Percentiles rank a stretch among this genome's conserved stretches.
Conservation (phyloP, 2,888 invertebrate species). For the Tetheella fluctuosa region DNA sequence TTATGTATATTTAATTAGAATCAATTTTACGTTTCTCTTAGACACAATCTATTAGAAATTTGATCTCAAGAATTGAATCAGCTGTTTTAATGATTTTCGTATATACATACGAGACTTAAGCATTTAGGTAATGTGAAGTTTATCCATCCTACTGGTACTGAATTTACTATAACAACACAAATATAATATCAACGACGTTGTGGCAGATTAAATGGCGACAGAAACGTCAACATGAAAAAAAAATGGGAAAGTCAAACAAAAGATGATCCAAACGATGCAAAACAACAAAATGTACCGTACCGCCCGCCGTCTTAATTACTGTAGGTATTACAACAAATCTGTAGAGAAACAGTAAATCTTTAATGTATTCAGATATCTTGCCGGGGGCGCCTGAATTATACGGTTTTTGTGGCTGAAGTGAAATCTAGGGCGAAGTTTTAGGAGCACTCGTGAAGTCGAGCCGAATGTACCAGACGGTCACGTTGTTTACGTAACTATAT, state of each 20-base stretch:
- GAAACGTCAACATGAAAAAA: not conserved
- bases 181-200: not conserved
- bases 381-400: not conserved
- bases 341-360: not conserved
- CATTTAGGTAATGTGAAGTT: too few species aligned
- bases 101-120: not conserved
- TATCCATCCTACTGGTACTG: too few species aligned
- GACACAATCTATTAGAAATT: not conserved
- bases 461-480: constrained; percentile 30
- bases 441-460: constrained; percentile 42
- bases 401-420: constrained; percentile 11
- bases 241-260: not conserved
- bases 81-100: not conserved
- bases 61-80: not conserved
- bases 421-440: constrained; percentile 39
- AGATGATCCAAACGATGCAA: not conserved
- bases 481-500: constrained; percentile 47
- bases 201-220: not conserved
- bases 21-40: not conserved
- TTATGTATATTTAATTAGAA: constrained; percentile 2
- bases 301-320: not conserved
- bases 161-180: too few species aligned
- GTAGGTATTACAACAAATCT: not conserved
- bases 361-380: constrained; percentile 4
- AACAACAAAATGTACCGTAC: not conserved